Evolutionary conservation across 2,888 invertebrate species (phyloP), one percentile per base, ranked within the genome.

Genomic region (Cosmopolites sordidus): DNA sequence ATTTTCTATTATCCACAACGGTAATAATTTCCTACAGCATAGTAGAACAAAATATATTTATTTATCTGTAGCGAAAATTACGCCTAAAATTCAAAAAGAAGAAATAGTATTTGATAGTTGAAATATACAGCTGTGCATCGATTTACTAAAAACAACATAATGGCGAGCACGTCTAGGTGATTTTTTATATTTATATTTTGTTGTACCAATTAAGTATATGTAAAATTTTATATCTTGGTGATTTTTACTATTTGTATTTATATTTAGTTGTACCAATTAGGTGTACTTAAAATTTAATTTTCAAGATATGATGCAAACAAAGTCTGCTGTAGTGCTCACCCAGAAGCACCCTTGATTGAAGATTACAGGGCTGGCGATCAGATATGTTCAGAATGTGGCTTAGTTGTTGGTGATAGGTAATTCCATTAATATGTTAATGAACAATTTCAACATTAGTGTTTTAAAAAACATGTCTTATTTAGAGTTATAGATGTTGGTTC

Each of bases 401-500:
- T 99, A 54, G 99, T 99, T 44, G 98, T 99, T 16, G 99, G 99
- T 11, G 99, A 99, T 77, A 85, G 94, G 92, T 92, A 78, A 72
- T 69, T 58, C 11, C 16, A 3, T 37, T 50, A 18, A n/a, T n/a
- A n/a, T n/a, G n/a, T n/a, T n/a, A n/a, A n/a, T n/a, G n/a, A 22
- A 8, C 22, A 43, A 43, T 43, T 12, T 43, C 17, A 8, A 27
- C 8, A 43, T 18, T 15, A 43, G 6, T n/a, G 14, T 43, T 18
- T 22, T 17, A 14, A 17, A 15, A 43, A 22, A 43, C 14, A 43
- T 43, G n/a, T 43, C 12, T 16, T 43, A 18, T 2, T 43, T 73
- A 94, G 97, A 71, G 95, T 99, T 1, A 96, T 99, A 61, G 99
- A 99, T 76, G 99, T 99, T n/a, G 97, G 99, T 29, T 97, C 98